phyloP scores from a whole-genome alignment of 1,140 invertebrate genomes.

The Drosophila obscura region DNA sequence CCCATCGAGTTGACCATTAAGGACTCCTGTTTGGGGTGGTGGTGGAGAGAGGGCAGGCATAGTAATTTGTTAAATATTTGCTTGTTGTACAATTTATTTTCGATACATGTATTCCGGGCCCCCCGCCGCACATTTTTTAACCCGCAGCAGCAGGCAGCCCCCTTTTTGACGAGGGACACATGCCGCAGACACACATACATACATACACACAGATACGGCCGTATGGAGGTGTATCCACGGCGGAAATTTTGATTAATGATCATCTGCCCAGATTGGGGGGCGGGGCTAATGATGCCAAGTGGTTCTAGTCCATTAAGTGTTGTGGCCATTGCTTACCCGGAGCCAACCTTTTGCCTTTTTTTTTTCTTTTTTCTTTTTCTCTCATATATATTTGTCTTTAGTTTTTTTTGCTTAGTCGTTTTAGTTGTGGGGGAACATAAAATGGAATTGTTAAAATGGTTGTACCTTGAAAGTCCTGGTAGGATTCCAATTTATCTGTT shows the following conservation, averaged over 20 bases:
- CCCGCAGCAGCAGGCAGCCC: slow-evolving; percentile 53
- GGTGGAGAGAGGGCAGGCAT: slow-evolving; percentile 51
- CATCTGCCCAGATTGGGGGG: slow-evolving; percentile 35
- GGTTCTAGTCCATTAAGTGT: slow-evolving; percentile 77
- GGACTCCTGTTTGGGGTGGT: slow-evolving; percentile 70
- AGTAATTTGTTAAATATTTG: slow-evolving; percentile 84
- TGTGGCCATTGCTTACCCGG: slow-evolving; percentile 62
- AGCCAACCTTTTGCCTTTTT: slow-evolving; percentile 48
- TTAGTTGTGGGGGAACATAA: slow-evolving; percentile 46
- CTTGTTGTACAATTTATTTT: slow-evolving; percentile 81
- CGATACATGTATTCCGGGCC: slow-evolving; percentile 70
- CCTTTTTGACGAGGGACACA: slow-evolving; percentile 42
- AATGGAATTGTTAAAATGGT: slow-evolving; percentile 77
- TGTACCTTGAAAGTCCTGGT: slow-evolving; percentile 84
- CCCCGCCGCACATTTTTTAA: slow-evolving; percentile 50
- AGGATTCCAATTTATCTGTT: slow-evolving; percentile 84
- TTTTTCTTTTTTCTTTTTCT: slow-evolving; percentile 55
- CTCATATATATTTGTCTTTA: slow-evolving; percentile 26
- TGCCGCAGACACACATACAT: slow-evolving; percentile 27
- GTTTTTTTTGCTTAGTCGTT: slow-evolving; percentile 36
- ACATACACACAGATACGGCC: background rate
- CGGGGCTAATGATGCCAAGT: slow-evolving; percentile 69
- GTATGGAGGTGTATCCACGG: slow-evolving; percentile 38
- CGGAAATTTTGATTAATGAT: slow-evolving; percentile 81
- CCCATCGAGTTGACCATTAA: slow-evolving; percentile 83